phyloP scores from a whole-genome alignment of 2,888 invertebrate genomes.

The Meliscaeva auricollis region DNA sequence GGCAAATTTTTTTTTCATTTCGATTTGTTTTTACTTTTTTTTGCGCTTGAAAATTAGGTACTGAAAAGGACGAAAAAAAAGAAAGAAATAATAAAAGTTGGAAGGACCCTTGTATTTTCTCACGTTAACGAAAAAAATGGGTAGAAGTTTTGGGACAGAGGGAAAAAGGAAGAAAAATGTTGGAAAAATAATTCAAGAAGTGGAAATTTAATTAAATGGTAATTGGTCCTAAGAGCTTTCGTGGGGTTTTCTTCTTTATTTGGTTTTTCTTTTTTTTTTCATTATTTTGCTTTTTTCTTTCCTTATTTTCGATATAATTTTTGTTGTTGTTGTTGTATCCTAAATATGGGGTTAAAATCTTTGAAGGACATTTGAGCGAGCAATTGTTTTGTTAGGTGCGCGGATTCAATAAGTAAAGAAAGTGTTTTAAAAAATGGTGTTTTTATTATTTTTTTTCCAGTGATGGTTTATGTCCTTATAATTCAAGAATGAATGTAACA shows the following conservation, averaged over 20 bases:
- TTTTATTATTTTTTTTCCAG: neutral
- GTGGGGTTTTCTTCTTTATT: slow-evolving; percentile 38
- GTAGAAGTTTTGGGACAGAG: slow-evolving; percentile 3
- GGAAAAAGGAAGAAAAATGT: slow-evolving; percentile 5
- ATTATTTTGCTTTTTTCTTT: neutral
- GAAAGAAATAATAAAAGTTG: neutral
- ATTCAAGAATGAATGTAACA: slow-evolving; percentile 18
- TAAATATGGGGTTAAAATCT: neutral
- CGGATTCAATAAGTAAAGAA: neutral
- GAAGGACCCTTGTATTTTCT: slow-evolving; percentile 50
- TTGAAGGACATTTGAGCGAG: slow-evolving; percentile 67
- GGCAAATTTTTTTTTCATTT: slow-evolving; percentile 48
- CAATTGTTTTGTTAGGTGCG: neutral
- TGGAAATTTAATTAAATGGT: slow-evolving; percentile 76
- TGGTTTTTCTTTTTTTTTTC: neutral
- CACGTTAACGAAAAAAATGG: slow-evolving; percentile 36
- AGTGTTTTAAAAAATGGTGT: slow-evolving; percentile 3
- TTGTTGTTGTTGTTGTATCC: neutral
- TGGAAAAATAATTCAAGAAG: slow-evolving; percentile 40
- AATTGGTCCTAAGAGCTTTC: slow-evolving; percentile 74
- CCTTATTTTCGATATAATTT: too few species aligned
- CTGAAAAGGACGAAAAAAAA: neutral
- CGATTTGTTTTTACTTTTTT: slow-evolving; percentile 1
- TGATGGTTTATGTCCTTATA: neutral
- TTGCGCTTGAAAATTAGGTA: slow-evolving; percentile 51